Percentiles rank a stretch among this genome's conserved stretches.
Evolutionary conservation across 2,113 vertebrate species (phyloP).

Genomic region (Malurus cyaneus): DNA sequence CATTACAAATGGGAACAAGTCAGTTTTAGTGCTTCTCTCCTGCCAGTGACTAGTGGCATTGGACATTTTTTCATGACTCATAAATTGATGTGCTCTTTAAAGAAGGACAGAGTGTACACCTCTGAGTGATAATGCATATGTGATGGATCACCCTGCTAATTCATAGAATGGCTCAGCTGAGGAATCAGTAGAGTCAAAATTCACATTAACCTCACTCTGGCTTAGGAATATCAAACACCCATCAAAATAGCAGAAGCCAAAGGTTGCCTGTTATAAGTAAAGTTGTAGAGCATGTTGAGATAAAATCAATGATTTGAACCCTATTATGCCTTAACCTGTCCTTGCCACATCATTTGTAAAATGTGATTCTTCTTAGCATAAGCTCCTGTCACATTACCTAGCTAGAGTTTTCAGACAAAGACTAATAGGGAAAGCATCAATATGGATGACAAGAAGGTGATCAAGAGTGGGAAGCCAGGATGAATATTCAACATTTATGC

Average conservation of each 20-base stretch:
- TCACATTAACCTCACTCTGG: conserved; percentile 36
- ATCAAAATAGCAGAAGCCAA: conserved; percentile 1
- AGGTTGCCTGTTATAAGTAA: neutral
- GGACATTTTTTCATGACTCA: neutral
- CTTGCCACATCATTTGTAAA: neutral
- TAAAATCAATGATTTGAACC: conserved; percentile 11
- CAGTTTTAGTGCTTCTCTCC: neutral
- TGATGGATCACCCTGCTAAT: conserved; percentile 41
- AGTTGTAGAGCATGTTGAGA: neutral
- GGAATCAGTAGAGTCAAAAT: conserved; percentile 29
- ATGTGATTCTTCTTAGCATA: neutral
- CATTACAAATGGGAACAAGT: neutral
- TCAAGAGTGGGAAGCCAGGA: too few relatives aligned
- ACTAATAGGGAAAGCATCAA: neutral
- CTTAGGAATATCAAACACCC: conserved; percentile 31
- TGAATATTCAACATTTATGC: too few relatives aligned
- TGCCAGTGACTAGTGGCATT: neutral
- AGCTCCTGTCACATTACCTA: neutral
- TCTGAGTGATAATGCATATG: neutral
- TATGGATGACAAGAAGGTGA: neutral
- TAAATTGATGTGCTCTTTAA: conserved; percentile 21
- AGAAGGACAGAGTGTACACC: neutral
- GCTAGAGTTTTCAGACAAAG: neutral
- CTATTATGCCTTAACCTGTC: neutral
- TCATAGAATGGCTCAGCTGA: neutral